These are phyloP conservation scores for Myopa tessellatipennis DNA, from an alignment of 2,888 invertebrate genomes.

Conservation along the genomic window DNA sequence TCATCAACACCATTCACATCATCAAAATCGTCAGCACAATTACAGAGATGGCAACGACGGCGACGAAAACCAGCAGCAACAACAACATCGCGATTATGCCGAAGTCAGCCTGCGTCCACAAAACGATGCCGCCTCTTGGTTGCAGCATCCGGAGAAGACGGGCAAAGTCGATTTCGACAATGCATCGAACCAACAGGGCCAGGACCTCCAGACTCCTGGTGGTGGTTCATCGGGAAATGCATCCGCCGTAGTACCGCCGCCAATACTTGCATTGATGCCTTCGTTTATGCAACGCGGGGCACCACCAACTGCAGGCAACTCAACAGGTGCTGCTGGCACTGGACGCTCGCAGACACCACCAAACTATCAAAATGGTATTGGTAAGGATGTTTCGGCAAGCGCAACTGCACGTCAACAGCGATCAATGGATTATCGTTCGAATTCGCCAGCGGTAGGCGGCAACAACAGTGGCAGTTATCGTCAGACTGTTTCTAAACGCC, in stretches of 20 bases:
- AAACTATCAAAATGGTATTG: slow-evolving; percentile 62
- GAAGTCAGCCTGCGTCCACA: slow-evolving; percentile 66
- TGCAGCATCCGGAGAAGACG: slow-evolving; percentile 68
- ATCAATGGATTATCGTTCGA: slow-evolving; percentile 54
- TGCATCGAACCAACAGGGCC: slow-evolving; percentile 67
- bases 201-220: slow-evolving; percentile 67
- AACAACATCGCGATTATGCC: slow-evolving; percentile 53
- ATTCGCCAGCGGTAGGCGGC: slow-evolving; percentile 50
- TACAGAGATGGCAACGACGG: slow-evolving; percentile 66
- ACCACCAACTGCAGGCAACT: slow-evolving; percentile 53
- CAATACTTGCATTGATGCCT: slow-evolving; percentile 81
- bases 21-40: slow-evolving; percentile 53
- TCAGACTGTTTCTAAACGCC: slow-evolving; percentile 63
- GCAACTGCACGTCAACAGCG: slow-evolving; percentile 42
- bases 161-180: slow-evolving; percentile 49
- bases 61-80: slow-evolving; percentile 43
- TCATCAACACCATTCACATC: slow-evolving; percentile 51
- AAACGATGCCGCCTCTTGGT: slow-evolving; percentile 66
- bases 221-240: slow-evolving; percentile 37
- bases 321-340: slow-evolving; percentile 43
- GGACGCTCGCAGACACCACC: slow-evolving; percentile 52
- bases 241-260: slow-evolving; percentile 71
- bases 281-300: slow-evolving; percentile 74
- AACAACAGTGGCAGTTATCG: slow-evolving; percentile 56
- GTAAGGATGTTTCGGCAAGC: slow-evolving; percentile 40